Evolutionary conservation across 1,140 invertebrate species (phyloP).

Genomic region (Monomorium pharaonis): DNA sequence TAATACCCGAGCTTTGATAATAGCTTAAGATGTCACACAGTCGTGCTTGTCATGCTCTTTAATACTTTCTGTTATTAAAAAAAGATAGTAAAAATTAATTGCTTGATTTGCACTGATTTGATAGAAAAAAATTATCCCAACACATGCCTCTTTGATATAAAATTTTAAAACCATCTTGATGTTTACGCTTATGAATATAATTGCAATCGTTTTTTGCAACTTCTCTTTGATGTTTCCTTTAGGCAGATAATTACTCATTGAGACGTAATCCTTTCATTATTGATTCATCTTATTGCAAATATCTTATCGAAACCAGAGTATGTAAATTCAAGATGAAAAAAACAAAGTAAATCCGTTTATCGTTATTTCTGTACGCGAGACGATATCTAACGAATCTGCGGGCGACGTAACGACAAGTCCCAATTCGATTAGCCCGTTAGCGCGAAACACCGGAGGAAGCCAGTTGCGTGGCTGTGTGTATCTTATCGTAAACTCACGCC

Average conservation of each 20-base stretch:
- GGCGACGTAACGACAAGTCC: slow-evolving; percentile 69
- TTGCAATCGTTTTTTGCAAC: background rate
- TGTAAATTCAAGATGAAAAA: background rate
- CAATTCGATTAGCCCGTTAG: slow-evolving; percentile 75
- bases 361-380: background rate
- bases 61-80: background rate
- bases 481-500: slow-evolving; percentile 74
- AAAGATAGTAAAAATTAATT: background rate
- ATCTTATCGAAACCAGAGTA: background rate
- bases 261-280: background rate
- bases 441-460: slow-evolving; percentile 50
- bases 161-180: background rate
- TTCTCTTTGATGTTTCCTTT: background rate
- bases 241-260: background rate
- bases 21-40: background rate
- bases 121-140: background rate
- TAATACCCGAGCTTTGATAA: background rate
- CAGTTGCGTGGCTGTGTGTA: slow-evolving; percentile 58
- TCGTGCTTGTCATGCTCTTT: background rate
- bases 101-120: background rate
- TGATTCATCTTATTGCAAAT: background rate
- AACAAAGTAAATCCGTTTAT: background rate
- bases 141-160: background rate
- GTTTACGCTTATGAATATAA: background rate
- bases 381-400: slow-evolving; percentile 23